phyloP scores from a whole-genome alignment of 1,140 invertebrate species.

The Tetraneura akinire region DNA sequence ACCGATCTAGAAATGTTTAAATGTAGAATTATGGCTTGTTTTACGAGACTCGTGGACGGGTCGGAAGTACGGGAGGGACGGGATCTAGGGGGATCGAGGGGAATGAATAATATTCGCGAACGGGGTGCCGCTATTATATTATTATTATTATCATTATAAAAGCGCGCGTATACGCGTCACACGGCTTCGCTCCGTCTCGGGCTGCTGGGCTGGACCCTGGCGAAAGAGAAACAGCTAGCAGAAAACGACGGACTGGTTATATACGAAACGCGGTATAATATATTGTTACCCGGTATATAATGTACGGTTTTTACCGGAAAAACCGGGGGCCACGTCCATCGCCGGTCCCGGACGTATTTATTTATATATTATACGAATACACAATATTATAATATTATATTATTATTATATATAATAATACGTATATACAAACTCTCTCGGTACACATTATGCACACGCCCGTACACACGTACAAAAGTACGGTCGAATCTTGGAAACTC shows the following conservation, averaged over 20 bases:
- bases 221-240: no score
- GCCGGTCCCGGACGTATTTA: background rate
- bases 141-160: no score
- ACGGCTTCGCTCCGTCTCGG: no score
- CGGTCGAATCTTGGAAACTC: constrained; percentile 26
- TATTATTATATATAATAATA: no score
- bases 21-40: background rate
- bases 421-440: background rate
- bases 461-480: constrained; percentile 12
- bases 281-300: background rate
- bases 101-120: constrained; percentile 4
- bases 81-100: no score
- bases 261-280: no score
- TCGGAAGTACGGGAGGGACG: no score
- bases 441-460: constrained; percentile 3
- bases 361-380: no score
- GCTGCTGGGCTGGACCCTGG: no score
- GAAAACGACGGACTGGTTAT: no score
- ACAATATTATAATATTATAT: no score
- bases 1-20: constrained; percentile 27
- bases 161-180: background rate
- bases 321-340: background rate
- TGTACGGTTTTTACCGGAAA: constrained; percentile 15
- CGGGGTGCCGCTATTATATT: background rate
- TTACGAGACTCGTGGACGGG: background rate